These are phyloP conservation scores for Beaufortia kweichowensis DNA, from an alignment of 2,113 vertebrate species.

Conservation along the genomic window DNA sequence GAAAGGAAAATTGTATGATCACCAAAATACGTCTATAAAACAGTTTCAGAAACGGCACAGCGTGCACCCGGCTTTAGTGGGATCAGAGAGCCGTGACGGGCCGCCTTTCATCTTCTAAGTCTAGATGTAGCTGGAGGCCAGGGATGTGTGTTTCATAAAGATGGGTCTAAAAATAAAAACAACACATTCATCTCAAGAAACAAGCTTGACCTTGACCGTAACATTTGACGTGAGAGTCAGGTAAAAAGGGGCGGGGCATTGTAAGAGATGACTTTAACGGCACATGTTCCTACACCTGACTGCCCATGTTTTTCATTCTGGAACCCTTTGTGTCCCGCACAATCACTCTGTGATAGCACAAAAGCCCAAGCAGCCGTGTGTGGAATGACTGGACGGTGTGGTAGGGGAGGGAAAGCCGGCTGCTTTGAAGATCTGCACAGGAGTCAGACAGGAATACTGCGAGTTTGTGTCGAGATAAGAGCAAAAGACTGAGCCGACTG, in stretches of 20 bases:
- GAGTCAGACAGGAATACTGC: conserved; percentile 16
- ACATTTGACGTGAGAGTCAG: conserved; percentile 23
- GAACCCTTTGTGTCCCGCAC: conserved; percentile 33
- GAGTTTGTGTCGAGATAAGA: conserved; percentile 38
- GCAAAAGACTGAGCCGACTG: conserved; percentile 20
- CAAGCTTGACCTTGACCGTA: conserved; percentile 36
- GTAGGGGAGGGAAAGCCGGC: conserved; percentile 16
- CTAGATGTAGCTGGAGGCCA: conserved; percentile 19
- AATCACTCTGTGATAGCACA: conserved; percentile 20
- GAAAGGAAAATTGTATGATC: conserved; percentile 5
- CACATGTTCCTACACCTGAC: conserved; percentile 40
- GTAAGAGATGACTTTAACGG: conserved; percentile 15
- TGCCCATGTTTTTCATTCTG: conserved; percentile 36
- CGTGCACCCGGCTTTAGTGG: neutral
- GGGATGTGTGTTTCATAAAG: conserved; percentile 37
- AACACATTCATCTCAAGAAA: conserved; percentile 38
- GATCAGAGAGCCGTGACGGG: conserved; percentile 2
- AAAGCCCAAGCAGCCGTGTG: neutral
- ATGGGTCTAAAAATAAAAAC: conserved; percentile 49
- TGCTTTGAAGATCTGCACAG: conserved; percentile 24
- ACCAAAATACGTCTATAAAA: neutral
- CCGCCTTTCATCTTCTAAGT: conserved; percentile 44
- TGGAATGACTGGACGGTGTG: conserved; percentile 4
- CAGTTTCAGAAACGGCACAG: neutral
- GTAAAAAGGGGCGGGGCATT: neutral